These are phyloP conservation scores for Takifugu ocellatus DNA, from an alignment of 2,797 vertebrate genomes.

Conservation along the genomic window DNA sequence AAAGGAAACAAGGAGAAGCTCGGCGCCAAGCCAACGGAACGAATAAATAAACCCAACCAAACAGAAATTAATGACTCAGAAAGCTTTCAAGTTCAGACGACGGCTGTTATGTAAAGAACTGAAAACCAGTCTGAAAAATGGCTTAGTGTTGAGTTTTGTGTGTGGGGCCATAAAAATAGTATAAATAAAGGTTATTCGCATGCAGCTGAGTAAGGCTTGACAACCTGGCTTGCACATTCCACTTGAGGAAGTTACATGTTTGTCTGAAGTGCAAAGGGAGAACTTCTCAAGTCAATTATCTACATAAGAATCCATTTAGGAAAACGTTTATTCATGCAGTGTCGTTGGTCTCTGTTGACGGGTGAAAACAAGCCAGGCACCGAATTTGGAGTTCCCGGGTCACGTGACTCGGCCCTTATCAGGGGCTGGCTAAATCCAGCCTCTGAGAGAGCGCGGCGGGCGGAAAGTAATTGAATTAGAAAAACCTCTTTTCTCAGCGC, in stretches of 20 bases:
- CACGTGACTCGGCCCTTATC: slow-evolving; percentile 39
- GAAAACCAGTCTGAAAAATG: slow-evolving; percentile 59
- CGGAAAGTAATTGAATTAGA: slow-evolving; percentile 40
- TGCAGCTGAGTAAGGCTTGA: slow-evolving; percentile 76
- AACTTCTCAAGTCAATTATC: slow-evolving; percentile 51
- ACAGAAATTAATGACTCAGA: slow-evolving; percentile 37
- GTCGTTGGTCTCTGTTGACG: slow-evolving; percentile 37
- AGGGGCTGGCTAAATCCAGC: slow-evolving; percentile 39
- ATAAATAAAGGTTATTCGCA: slow-evolving; percentile 66
- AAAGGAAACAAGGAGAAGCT: slow-evolving; percentile 43
- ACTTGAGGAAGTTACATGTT: slow-evolving; percentile 55
- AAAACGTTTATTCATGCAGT: slow-evolving; percentile 63
- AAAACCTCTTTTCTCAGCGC: slow-evolving; percentile 24
- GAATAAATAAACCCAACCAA: slow-evolving; percentile 16
- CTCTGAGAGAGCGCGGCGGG: slow-evolving; percentile 25
- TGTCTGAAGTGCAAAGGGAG: slow-evolving; percentile 62
- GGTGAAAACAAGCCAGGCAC: slow-evolving; percentile 48
- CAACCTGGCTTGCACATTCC: slow-evolving; percentile 70
- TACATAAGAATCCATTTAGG: slow-evolving; percentile 43
- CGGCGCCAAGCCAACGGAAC: slow-evolving; percentile 15
- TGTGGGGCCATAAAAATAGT: slow-evolving; percentile 60
- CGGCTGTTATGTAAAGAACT: slow-evolving; percentile 41
- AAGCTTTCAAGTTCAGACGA: slow-evolving; percentile 51
- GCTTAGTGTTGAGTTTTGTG: slow-evolving; percentile 47
- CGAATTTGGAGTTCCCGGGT: slow-evolving; percentile 38